phyloP scores from a whole-genome alignment of 2,113 vertebrate genomes.

The Trichechus manatus region DNA sequence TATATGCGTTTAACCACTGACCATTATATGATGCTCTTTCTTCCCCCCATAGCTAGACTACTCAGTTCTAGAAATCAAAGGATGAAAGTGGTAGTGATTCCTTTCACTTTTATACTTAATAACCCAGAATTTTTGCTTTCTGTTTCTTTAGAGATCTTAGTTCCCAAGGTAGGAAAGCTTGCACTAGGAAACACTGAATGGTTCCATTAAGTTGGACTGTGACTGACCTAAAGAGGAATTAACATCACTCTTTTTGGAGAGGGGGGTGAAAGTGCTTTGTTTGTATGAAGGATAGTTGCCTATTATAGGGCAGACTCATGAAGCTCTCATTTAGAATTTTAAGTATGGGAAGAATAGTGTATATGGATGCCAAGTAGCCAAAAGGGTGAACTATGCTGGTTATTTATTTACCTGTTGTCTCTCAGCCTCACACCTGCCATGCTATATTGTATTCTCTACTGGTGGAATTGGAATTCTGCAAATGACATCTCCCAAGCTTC shows the following conservation, averaged over 20 bases:
- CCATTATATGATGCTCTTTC: not conserved
- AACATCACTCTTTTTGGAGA: not conserved
- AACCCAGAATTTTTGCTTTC: conserved; percentile 8
- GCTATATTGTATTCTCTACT: not conserved
- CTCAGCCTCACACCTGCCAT: not conserved
- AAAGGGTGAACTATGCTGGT: not conserved
- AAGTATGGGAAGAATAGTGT: not conserved
- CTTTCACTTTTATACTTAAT: not conserved
- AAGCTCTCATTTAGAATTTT: not conserved
- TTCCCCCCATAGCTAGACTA: not conserved
- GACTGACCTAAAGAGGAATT: not conserved
- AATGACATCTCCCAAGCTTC: conserved; percentile 5
- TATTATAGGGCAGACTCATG: not conserved
- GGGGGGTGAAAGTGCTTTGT: not conserved
- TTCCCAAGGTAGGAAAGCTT: not conserved
- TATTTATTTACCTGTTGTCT: not conserved
- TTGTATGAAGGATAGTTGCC: not conserved
- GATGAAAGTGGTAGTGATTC: not conserved
- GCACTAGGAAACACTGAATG: not conserved
- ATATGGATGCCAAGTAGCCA: not conserved
- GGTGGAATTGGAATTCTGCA: not conserved
- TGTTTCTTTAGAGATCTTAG: not conserved
- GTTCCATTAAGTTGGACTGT: not conserved
- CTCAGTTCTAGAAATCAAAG: conserved; percentile 19
- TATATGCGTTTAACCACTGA: not conserved